Conservation (phyloP, 2,113 vertebrate genomes). For the Boulengerochromis microlepis region DNA sequence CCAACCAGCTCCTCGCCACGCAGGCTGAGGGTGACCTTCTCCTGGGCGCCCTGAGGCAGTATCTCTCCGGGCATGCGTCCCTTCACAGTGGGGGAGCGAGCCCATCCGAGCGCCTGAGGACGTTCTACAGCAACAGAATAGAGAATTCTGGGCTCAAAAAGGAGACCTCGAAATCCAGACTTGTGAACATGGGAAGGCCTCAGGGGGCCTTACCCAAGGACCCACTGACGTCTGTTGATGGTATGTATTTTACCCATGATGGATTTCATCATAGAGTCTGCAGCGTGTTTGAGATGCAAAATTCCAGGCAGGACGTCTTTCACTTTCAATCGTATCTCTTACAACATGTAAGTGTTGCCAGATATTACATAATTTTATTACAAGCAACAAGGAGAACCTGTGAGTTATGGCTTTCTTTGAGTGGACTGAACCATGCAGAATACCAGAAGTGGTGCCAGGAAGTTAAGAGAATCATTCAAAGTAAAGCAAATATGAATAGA, state of each 20-base stretch:
- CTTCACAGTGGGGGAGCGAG: not conserved
- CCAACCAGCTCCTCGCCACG: not conserved
- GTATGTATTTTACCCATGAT: conserved; percentile 52
- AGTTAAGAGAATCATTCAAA: not conserved
- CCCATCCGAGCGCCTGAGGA: conserved; percentile 16
- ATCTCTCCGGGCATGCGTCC: conserved; percentile 62
- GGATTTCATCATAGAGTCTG: not conserved
- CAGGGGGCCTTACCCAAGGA: conserved; percentile 43
- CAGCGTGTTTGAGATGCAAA: not conserved
- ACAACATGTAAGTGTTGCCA: not conserved
- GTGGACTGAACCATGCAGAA: not conserved
- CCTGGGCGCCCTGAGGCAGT: conserved; percentile 66
- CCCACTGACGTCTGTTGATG: conserved; percentile 70
- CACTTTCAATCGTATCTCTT: not conserved
- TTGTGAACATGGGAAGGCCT: conserved; percentile 31
- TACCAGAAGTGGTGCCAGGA: accelerated
- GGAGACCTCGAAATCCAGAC: conserved; percentile 25
- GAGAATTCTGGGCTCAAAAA: conserved; percentile 21
- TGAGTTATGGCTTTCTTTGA: not conserved
- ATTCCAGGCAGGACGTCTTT: not conserved
- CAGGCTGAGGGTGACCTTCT: conserved; percentile 56
- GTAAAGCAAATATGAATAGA: not conserved
- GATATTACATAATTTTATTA: not conserved
- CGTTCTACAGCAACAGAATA: conserved; percentile 19
- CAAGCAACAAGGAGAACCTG: not conserved